Evolutionary conservation across 53 echinoderm and acorn worm genomes (phyloP).

Genomic region (Patiria pectinifera): DNA sequence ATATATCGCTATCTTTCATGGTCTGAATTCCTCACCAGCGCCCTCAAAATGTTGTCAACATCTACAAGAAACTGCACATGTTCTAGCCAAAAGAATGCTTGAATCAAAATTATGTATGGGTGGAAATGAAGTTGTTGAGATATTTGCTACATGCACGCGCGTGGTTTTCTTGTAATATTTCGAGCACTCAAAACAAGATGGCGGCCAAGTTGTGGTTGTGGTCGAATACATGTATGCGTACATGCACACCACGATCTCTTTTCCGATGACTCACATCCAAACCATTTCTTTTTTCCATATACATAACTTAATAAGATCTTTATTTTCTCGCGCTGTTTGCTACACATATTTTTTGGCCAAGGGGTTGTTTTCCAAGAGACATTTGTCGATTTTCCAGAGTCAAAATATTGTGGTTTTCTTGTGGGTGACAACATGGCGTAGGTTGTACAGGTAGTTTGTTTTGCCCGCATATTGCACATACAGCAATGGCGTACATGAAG

Average conservation of each 20-base stretch:
- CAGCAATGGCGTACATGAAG: conserved; percentile 3
- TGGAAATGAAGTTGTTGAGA: background rate
- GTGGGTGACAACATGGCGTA: background rate
- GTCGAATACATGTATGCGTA: background rate
- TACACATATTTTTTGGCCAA: background rate
- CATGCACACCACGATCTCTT: background rate
- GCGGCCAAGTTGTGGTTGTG: conserved; percentile 8
- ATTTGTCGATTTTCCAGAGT: background rate
- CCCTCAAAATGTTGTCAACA: background rate
- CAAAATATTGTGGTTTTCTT: conserved; percentile 22
- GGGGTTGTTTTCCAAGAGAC: background rate
- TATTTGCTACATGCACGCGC: background rate
- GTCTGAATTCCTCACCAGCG: too few species aligned
- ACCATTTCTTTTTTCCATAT: background rate
- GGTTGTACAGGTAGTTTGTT: background rate
- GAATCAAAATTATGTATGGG: background rate
- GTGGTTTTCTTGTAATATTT: background rate
- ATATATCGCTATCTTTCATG: too few species aligned
- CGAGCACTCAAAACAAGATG: background rate
- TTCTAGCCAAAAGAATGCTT: background rate
- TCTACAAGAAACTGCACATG: too few species aligned
- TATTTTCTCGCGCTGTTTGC: background rate
- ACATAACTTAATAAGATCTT: background rate
- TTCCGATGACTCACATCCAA: conserved; percentile 16
- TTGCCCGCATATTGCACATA: background rate